Evolutionary conservation across 2,113 vertebrate genomes (phyloP), one percentile per base, ranked within the genome.

Genomic region (Crotalus viridis): DNA sequence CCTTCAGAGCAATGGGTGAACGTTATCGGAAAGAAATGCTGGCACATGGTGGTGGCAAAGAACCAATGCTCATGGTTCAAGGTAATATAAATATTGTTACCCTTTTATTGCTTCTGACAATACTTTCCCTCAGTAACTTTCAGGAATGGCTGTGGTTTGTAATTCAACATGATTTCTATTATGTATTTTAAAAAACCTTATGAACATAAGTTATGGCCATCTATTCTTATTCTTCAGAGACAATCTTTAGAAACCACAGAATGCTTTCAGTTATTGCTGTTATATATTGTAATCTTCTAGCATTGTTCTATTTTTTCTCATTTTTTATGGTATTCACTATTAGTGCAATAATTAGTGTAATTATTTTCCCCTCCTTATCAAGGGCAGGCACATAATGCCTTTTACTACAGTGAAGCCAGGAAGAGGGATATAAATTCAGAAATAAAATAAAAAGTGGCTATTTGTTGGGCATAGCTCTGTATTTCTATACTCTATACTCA

Each of bases 21-120:
- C 99, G 98, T 93, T 99, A 99, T 92, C 98, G 99, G 6, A 96
- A 97, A 95, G 98, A 99, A 97, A 99, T 99, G 99, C 97, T 99
- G 97, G 98, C 98, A 3, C 98, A 99, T 0, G 99, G 99, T 0
- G 99, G 99, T 93, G 98, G 98, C 93, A 99, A 98, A 96, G 99
- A 99, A 95, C 99, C 99, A 90, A 98, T 98, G 96, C 97, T 98
- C 90, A 99, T 99, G 99, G 98, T 99, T 90, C 97, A 99, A 99
- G 99, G 99, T 99, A 98, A 97, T 91, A 92, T 69, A 55, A 90
- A 88, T 22, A 24, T 3, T 46, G 0, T 0, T 52, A 19, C 3
- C 52, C 0, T 33, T 74, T 88, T 52, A 89, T 91, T 91, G 5
- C 26, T 12, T 13, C 5, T 81, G n/a, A 55, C 87, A 52, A 19